phyloP scores from a whole-genome alignment of 2,797 vertebrate species.

The Anisognathus igniventris region DNA sequence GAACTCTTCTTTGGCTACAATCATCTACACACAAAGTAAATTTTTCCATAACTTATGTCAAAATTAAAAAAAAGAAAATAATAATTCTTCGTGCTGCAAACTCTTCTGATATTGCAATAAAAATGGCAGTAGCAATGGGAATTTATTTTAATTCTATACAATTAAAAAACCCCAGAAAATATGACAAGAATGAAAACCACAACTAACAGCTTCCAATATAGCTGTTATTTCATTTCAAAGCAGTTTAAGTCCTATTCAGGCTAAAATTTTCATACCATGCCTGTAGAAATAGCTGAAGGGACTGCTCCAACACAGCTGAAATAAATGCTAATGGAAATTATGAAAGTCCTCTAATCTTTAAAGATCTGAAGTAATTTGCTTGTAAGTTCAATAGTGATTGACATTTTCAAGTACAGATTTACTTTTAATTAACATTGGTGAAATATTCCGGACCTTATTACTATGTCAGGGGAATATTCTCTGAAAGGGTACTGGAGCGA shows the following conservation, averaged over 20 bases:
- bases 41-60: neutral
- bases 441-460: neutral
- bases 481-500: neutral
- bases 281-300: slow-evolving; percentile 8
- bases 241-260: neutral
- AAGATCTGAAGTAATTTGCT: neutral
- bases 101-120: neutral
- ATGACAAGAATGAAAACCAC: neutral
- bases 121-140: neutral
- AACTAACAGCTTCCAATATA: neutral
- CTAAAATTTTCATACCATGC: neutral
- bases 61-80: neutral
- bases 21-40: neutral
- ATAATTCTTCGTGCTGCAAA: neutral
- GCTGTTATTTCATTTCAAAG: slow-evolving; percentile 8
- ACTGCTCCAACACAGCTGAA: neutral
- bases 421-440: neutral
- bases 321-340: slow-evolving; percentile 21
- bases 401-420: slow-evolving; percentile 15
- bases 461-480: neutral
- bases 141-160: neutral
- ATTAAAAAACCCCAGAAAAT: neutral
- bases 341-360: neutral
- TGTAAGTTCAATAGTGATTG: neutral
- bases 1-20: neutral